These are phyloP conservation scores for Heterodera filipjevi DNA, from an alignment of 2,888 invertebrate genomes.

Conservation along the genomic window DNA sequence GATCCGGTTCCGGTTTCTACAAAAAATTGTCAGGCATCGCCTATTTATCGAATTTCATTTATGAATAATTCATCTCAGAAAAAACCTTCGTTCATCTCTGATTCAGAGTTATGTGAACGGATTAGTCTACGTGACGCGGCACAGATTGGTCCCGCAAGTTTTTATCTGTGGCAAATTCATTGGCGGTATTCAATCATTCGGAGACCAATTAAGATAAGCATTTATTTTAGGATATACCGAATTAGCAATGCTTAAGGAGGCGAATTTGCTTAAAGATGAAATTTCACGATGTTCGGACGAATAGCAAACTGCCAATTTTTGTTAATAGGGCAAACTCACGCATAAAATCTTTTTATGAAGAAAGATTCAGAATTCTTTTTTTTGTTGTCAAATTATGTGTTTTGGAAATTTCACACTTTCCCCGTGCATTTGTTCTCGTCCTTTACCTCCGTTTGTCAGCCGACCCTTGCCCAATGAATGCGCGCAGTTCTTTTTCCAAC, in stretches of 20 bases:
- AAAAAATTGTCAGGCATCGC: too few relatives aligned
- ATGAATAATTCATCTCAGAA: too few relatives aligned
- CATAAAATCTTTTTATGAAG: not conserved
- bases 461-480: conserved; percentile 40
- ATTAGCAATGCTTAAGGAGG: conserved; percentile 50
- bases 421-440: not conserved
- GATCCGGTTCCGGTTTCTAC: too few relatives aligned
- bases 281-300: conserved; percentile 48
- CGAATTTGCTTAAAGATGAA: conserved; percentile 47
- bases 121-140: conserved; percentile 45
- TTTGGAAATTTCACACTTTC: not conserved
- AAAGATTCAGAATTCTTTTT: too few relatives aligned
- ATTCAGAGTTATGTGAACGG: conserved; percentile 40
- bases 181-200: conserved; percentile 40
- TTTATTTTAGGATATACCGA: conserved; percentile 56
- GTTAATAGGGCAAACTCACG: not conserved
- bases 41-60: too few relatives aligned
- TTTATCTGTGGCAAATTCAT: conserved; percentile 60
- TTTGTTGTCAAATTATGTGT: not conserved
- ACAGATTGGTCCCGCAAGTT: conserved; percentile 59
- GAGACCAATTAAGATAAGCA: conserved; percentile 10
- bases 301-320: not conserved
- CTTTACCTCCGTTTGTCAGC: conserved; percentile 24
- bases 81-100: too few relatives aligned
- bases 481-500: conserved; percentile 43